These are phyloP conservation scores for Patella caerulea DNA, from an alignment of 2,888 invertebrate genomes.

Conservation along the genomic window DNA sequence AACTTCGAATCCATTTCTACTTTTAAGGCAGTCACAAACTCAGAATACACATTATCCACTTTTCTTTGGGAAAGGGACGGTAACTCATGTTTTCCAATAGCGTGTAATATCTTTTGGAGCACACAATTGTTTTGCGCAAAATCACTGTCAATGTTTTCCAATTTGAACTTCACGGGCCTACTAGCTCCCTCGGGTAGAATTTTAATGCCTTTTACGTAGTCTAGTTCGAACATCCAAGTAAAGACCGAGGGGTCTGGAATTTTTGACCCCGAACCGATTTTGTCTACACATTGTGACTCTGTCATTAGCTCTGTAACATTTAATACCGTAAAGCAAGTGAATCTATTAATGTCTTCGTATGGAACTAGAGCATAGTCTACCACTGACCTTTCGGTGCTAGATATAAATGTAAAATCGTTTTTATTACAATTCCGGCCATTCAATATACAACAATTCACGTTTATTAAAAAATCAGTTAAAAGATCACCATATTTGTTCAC, in stretches of 20 bases:
- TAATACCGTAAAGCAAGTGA: background rate
- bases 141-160: background rate
- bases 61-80: background rate
- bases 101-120: background rate
- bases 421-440: background rate
- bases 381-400: background rate
- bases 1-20: conserved; percentile 4
- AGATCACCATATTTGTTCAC: background rate
- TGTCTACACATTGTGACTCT: background rate
- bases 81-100: background rate
- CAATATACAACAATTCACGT: conserved; percentile 9
- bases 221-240: background rate
- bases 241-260: background rate
- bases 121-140: background rate
- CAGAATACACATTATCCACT: background rate
- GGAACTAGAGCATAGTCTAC: background rate
- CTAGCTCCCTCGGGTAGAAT: background rate
- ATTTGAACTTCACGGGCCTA: background rate
- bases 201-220: background rate
- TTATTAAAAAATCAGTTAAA: background rate
- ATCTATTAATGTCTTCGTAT: background rate
- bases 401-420: background rate
- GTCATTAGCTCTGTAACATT: background rate
- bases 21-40: background rate
- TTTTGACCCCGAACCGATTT: background rate